A percentile compares a stretch with the other conserved stretches of the same genome.
Evolutionary conservation across 2,797 vertebrate genomes (phyloP).

Genomic region (Dipus sagitta): DNA sequence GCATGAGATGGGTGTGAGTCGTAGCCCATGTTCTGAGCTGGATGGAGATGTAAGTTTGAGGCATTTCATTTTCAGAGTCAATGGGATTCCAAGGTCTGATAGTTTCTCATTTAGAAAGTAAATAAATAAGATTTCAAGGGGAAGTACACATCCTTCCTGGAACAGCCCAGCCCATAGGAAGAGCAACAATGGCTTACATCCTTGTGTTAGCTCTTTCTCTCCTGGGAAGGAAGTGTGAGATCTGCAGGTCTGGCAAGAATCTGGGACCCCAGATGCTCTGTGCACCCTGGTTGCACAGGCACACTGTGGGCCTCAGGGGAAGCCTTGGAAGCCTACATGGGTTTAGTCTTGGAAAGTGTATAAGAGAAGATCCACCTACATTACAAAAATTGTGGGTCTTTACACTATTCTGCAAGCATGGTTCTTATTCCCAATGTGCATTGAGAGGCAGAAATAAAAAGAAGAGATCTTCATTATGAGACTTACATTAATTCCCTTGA

Average conservation of each 20-base stretch:
- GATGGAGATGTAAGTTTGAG: background rate
- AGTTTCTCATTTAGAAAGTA: slow-evolving; percentile 47
- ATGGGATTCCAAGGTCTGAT: background rate
- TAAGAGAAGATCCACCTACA: accelerated
- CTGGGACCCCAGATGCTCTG: background rate
- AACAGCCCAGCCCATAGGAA: slow-evolving; percentile 21
- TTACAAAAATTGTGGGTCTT: background rate
- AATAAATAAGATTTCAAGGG: slow-evolving; percentile 66
- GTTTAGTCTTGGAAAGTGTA: background rate
- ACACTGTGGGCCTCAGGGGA: background rate
- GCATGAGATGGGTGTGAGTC: background rate
- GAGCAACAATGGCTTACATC: slow-evolving; percentile 71
- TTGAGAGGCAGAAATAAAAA: background rate
- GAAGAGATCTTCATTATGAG: background rate
- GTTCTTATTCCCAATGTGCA: background rate
- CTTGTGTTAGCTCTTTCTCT: slow-evolving; percentile 20
- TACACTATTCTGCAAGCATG: background rate
- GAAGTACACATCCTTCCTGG: slow-evolving; percentile 63
- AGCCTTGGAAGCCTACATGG: background rate
- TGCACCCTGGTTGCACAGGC: background rate
- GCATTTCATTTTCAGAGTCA: background rate
- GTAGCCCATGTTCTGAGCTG: accelerated
- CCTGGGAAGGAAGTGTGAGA: slow-evolving; percentile 42
- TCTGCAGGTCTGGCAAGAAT: background rate
- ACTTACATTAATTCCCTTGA: background rate